phyloP scores from a whole-genome alignment of 92 coral and sea anemone genomes.

The Phenganax stokvisi region DNA sequence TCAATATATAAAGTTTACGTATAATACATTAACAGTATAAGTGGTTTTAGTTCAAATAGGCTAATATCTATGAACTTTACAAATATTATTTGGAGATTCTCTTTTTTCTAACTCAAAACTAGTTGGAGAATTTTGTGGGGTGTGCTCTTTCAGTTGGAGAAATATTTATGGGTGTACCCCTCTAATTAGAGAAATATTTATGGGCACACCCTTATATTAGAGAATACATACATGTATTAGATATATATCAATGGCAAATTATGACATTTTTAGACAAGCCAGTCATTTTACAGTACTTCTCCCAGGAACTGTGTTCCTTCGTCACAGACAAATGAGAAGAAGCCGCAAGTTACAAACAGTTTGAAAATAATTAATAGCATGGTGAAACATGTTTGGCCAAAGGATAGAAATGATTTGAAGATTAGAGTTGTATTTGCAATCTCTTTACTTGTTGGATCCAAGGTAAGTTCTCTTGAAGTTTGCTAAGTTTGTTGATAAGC shows the following conservation, averaged over 20 bases:
- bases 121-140: too few relatives aligned
- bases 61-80: too few relatives aligned
- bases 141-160: not conserved
- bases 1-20: too few relatives aligned
- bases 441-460: conserved; percentile 72
- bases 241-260: not conserved
- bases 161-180: not conserved
- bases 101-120: too few relatives aligned
- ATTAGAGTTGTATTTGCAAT: conserved; percentile 81
- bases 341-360: conserved; percentile 27
- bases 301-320: not conserved
- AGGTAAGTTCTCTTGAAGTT: conserved; percentile 48
- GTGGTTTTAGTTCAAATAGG: too few relatives aligned
- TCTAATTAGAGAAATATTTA: too few relatives aligned
- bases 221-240: not conserved
- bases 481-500: not conserved
- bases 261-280: not conserved
- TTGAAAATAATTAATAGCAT: conserved; percentile 66
- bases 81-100: too few relatives aligned
- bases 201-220: too few relatives aligned
- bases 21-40: too few relatives aligned
- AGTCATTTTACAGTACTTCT: conserved; percentile 1
- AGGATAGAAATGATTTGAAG: conserved; percentile 86
- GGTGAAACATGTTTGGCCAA: conserved; percentile 97
- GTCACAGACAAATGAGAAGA: not conserved